Base-by-base conservation (phyloP, 2,888 invertebrate genomes). In the Acrocyrtus sp. region DNA sequence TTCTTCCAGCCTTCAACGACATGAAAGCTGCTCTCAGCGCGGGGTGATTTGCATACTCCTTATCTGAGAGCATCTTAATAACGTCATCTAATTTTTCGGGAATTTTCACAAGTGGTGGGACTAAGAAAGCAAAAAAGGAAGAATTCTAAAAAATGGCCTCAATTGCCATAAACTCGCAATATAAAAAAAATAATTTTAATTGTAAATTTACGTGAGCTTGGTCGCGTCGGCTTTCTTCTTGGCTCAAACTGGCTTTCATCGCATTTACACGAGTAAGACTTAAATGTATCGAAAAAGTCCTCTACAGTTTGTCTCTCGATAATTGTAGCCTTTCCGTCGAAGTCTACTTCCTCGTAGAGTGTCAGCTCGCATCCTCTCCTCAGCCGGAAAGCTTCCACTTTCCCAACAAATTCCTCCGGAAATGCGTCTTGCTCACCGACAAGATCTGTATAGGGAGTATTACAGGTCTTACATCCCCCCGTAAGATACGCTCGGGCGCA, bases 381-480 rank as follows among this genome's bases (percentile, higher is more conserved):
- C 1, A 75, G 22, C 4, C 45, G 51, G 1, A 75, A 12, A 1
- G 72, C 48, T 17, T 50, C 21, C 5, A 72, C 48, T 45, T 61
- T 66, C 1, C 22, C 22, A 3, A 22, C 21, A 41, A 72, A 67
- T 8, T 51, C 63, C 0, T 62, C 43, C 8, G 65, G 45, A 22
- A 70, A 56, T 1, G 17, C n/a, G 3, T n/a, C 4, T 51, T 22
- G 41, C 1, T 17, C 19, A 3, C 45, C 48, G 15, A 45, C 41
- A 1, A 75, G 34, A 48, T 72, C 63, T 8, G 60, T 48, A 22
- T 75, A 75, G 6, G 26, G 12, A 0, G 75, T 5, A 43, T 62
- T 26, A 47, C 75, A 75, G 4, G 56, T 56, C 10, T 51, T 45
- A 17, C 75, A 75, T 0, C 72, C 75, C n/a, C 68, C 68, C 12